Conservation (phyloP, 1,140 invertebrate species). For the Cyrtorhinus lividipennis region DNA sequence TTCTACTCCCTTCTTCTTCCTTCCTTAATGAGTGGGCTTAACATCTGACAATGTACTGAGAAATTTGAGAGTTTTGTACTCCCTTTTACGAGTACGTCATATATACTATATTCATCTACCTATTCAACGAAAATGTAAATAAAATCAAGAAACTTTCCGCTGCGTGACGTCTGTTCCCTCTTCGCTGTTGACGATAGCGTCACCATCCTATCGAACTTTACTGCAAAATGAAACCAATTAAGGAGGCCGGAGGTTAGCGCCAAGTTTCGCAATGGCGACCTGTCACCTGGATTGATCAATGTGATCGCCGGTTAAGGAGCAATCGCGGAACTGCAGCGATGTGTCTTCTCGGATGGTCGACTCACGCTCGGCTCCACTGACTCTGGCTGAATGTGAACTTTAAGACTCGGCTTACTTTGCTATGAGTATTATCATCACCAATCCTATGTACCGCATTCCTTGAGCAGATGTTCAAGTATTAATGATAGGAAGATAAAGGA, state of each 20-base stretch:
- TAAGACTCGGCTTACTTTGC: neutral
- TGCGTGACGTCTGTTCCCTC: no score
- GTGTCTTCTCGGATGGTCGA: neutral
- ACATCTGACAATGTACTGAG: no score
- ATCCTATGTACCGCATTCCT: neutral
- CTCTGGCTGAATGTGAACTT: no score
- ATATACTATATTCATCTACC: neutral
- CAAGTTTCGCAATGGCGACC: neutral
- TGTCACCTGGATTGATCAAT: neutral
- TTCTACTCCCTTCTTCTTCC: no score
- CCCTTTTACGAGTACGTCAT: neutral
- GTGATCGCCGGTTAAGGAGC: neutral
- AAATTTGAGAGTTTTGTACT: neutral
- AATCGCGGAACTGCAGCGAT: slow-evolving; percentile 1
- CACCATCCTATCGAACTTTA: neutral
- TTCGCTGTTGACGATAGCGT: neutral
- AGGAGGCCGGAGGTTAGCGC: neutral
- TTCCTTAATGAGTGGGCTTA: no score
- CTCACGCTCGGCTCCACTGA: neutral
- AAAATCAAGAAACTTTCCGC: neutral
- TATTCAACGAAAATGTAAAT: neutral
- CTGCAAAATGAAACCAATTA: neutral
- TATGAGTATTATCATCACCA: neutral
- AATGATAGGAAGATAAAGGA: neutral
- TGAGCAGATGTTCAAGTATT: neutral